Conservation (phyloP, 2,113 vertebrate genomes). For the Ammodytes dubius region DNA sequence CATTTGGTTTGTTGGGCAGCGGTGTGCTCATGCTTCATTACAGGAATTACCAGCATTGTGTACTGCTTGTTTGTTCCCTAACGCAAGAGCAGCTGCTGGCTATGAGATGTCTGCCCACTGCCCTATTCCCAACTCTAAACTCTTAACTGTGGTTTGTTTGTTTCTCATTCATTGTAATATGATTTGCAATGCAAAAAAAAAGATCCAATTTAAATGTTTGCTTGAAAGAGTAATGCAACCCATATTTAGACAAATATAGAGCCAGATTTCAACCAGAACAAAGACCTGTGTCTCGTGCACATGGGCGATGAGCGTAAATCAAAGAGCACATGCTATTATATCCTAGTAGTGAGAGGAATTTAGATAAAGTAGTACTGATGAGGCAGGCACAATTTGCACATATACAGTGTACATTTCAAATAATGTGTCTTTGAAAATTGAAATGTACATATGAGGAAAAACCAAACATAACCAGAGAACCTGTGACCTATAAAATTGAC, state of each 20-base stretch:
- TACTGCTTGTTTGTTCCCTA: conserved; percentile 40
- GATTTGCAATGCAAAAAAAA: neutral
- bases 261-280: neutral
- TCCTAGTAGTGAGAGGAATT: neutral
- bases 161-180: conserved; percentile 32
- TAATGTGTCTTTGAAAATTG: too few species aligned
- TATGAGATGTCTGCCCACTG: conserved; percentile 30
- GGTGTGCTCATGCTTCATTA: conserved; percentile 36
- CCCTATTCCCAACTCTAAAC: conserved; percentile 11
- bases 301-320: neutral
- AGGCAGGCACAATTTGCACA: too few species aligned
- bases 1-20: conserved; percentile 16
- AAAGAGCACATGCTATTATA: neutral
- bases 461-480: too few species aligned
- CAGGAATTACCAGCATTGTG: conserved; percentile 30
- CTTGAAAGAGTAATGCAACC: neutral
- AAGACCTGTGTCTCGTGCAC: neutral
- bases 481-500: too few species aligned
- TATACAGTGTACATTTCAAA: too few species aligned
- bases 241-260: conserved; percentile 14
- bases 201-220: neutral
- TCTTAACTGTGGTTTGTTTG: conserved; percentile 20
- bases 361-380: neutral
- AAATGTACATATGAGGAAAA: too few species aligned
- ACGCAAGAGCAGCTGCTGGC: conserved; percentile 31